These are phyloP conservation scores for Halcyon leucocephala DNA, from an alignment of 2,797 vertebrate species.

Conservation along the genomic window DNA sequence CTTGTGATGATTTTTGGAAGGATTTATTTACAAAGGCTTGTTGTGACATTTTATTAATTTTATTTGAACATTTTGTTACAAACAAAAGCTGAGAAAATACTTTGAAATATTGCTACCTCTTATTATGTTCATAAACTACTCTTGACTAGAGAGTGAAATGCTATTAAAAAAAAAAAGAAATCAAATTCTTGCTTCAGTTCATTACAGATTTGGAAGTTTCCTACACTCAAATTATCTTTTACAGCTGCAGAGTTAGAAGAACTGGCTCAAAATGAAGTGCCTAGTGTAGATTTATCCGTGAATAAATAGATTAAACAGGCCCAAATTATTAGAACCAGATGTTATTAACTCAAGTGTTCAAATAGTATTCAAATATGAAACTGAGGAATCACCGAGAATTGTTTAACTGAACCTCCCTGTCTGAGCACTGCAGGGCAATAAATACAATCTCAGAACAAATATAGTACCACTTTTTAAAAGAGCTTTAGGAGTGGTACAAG, in stretches of 20 bases:
- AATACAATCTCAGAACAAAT: background rate
- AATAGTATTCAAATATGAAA: background rate
- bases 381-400: background rate
- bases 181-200: background rate
- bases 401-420: background rate
- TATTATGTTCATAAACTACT: background rate
- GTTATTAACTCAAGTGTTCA: background rate
- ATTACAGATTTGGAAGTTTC: background rate
- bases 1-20: background rate
- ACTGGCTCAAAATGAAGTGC: background rate
- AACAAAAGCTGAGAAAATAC: slow-evolving; percentile 10
- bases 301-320: background rate
- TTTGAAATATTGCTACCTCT: background rate
- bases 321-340: background rate
- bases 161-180: background rate
- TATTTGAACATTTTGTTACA: slow-evolving; percentile 23
- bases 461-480: background rate
- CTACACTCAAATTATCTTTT: background rate
- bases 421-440: background rate
- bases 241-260: background rate
- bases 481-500: background rate
- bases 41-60: slow-evolving; percentile 25
- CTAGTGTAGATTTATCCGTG: background rate
- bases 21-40: slow-evolving; percentile 10
- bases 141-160: background rate